Percentiles rank a stretch among this genome's conserved stretches.
These are phyloP conservation scores for Folsomia candida DNA, from an alignment of 2,888 invertebrate genomes.

Conservation along the genomic window DNA sequence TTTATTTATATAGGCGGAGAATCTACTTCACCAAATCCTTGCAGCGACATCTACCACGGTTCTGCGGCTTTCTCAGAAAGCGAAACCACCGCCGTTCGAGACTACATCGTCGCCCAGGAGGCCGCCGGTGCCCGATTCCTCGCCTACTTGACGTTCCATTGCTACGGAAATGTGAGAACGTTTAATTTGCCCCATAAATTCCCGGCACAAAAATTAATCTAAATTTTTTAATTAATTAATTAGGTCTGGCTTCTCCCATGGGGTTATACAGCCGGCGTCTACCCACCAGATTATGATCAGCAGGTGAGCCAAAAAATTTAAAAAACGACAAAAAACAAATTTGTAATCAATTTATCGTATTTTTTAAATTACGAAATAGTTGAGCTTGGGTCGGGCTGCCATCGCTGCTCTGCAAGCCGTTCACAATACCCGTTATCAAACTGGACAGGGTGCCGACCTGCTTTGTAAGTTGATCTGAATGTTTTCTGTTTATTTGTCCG, in stretches of 20 bases:
- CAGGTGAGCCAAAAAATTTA: conserved; percentile 20
- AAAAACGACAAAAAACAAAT: too few relatives aligned
- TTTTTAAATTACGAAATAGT: conserved; percentile 44
- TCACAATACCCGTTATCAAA: conserved; percentile 52
- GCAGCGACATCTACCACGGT: conserved; percentile 68
- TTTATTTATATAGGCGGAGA: conserved; percentile 66
- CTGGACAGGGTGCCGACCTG: conserved; percentile 52
- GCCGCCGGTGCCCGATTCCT: conserved; percentile 19
- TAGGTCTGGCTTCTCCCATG: conserved; percentile 53
- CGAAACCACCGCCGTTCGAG: conserved; percentile 51
- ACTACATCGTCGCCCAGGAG: conserved; percentile 16
- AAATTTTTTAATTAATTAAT: too few relatives aligned
- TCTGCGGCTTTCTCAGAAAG: conserved; percentile 54
- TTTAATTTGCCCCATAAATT: too few relatives aligned
- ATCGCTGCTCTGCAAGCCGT: conserved; percentile 50
- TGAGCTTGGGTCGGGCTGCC: conserved; percentile 41
- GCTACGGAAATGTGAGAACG: too few relatives aligned
- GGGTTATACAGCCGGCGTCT: conserved; percentile 45
- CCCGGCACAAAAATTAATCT: too few relatives aligned
- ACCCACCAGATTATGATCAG: conserved; percentile 36
- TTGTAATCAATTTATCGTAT: too few relatives aligned
- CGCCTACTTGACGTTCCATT: conserved; percentile 51
- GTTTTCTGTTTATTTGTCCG: too few relatives aligned
- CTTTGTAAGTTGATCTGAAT: conserved; percentile 47
- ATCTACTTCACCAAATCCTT: conserved; percentile 68